Percentiles rank a stretch among this genome's conserved stretches.
These are phyloP conservation scores for Neotragus moschatus DNA, from an alignment of 2,113 vertebrate species.

Conservation along the genomic window DNA sequence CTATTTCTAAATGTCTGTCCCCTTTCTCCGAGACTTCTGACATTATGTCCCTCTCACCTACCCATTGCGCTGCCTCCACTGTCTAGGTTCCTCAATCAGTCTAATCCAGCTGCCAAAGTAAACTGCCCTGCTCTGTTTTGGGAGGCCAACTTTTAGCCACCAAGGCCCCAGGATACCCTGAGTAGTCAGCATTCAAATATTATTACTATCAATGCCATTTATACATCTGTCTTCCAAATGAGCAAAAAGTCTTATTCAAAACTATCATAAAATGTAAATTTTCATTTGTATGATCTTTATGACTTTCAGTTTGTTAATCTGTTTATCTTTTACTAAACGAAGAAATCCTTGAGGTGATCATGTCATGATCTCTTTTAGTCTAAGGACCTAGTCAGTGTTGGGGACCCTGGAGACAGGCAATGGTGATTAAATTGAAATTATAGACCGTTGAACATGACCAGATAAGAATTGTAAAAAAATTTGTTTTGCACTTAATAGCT, in stretches of 20 bases:
- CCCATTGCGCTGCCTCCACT: rapidly evolving
- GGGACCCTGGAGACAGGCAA: background rate
- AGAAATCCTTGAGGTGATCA: background rate
- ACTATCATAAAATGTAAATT: background rate
- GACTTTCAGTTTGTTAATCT: background rate
- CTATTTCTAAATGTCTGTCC: background rate
- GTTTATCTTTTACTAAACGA: background rate
- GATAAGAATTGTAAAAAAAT: background rate
- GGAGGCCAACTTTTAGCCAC: background rate
- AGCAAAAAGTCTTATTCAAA: background rate
- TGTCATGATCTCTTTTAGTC: background rate
- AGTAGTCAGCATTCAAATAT: background rate
- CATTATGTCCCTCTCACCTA: background rate
- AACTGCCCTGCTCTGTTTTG: background rate
- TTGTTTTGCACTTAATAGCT: background rate
- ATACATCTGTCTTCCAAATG: background rate
- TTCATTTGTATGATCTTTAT: background rate
- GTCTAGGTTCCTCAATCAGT: rapidly evolving
- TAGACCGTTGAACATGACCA: background rate
- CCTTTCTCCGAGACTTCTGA: background rate
- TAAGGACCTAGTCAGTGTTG: background rate
- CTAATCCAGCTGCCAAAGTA: background rate
- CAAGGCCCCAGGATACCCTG: rapidly evolving
- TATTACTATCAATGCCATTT: background rate
- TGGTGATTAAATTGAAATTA: background rate